Evolutionary conservation across 2,888 invertebrate species (phyloP), one percentile per base, ranked within the genome.

Genomic region (Orthonychiurus folsomi): DNA sequence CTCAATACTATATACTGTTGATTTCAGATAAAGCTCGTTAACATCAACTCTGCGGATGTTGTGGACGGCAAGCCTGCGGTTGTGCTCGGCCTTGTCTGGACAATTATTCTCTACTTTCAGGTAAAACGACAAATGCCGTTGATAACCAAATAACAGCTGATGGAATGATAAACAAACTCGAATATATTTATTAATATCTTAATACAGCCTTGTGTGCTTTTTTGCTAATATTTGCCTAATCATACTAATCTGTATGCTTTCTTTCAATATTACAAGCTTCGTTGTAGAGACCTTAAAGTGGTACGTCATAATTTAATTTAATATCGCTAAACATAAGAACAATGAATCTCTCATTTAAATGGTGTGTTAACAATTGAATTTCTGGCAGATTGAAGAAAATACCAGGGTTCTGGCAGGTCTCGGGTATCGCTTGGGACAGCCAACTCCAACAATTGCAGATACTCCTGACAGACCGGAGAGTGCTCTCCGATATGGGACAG

Each of bases 21-120:
- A 37, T 63, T 76, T 77, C 47, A 85, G 85, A 94, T 96, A 77
- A 96, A 96, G 83, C 82, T 96, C 77, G 96, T 96, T 69, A 96
- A 96, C 81, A 96, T 96, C 77, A 95, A 96, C 80, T 88, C 95
- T 23, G 89, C 93, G 53, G 96, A 96, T 80, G 83, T 96, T 77
- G 95, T 95, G 69, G 95, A 96, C 80, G 96, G 96, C 75, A 84
- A 94, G 80, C 93, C 95, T 61, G 89, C 95, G 66, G 95, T 96
- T 75, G 94, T 96, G 64, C 84, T 96, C 73, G 96, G 96, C 69
- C 86, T 96, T 61, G 92, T 96, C 75, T 96, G 96, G 96, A 96
- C 94, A 75, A 94, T 96, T 78, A 96, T 96, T 78, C 83, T 96
- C 66, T 94, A 95, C 81, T 96, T 96, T 88, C 95, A 96, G 88